A percentile compares a stretch with the other conserved stretches of the same genome.
phyloP scores from a whole-genome alignment of 2,797 vertebrate species.

The Epinephelus coioides region DNA sequence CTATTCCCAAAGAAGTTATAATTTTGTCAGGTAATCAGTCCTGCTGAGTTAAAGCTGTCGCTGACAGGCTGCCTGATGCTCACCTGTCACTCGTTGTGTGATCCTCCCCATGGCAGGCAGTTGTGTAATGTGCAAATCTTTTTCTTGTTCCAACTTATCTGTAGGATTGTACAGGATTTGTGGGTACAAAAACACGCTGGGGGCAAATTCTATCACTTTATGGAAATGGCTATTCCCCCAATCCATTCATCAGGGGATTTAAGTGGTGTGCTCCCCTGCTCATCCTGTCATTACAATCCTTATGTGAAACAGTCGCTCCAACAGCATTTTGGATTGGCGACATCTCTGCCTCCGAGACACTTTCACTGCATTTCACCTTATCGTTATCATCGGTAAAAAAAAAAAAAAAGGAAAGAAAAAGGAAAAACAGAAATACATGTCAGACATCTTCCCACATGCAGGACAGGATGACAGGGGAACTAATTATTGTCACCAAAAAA shows the following conservation, averaged over 20 bases:
- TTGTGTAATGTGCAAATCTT: slow-evolving; percentile 53
- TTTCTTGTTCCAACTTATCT: slow-evolving; percentile 61
- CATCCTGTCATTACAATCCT: slow-evolving; percentile 61
- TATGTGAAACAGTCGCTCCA: slow-evolving; percentile 47
- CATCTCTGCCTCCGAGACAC: not conserved
- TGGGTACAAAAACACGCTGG: slow-evolving; percentile 57
- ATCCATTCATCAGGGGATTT: slow-evolving; percentile 72
- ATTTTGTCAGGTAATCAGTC: slow-evolving; percentile 71
- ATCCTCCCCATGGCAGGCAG: slow-evolving; percentile 31
- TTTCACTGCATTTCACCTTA: slow-evolving; percentile 27
- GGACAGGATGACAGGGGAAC: slow-evolving; percentile 64
- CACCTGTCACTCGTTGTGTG: slow-evolving; percentile 50
- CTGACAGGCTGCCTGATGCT: slow-evolving; percentile 58
- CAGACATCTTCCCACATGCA: slow-evolving; percentile 64
- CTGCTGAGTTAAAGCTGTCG: slow-evolving; percentile 52
- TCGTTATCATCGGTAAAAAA: slow-evolving; percentile 53
- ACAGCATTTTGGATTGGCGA: slow-evolving; percentile 32
- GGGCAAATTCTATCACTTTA: slow-evolving; percentile 73
- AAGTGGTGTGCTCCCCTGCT: slow-evolving; percentile 48
- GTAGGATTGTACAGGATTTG: slow-evolving; percentile 72
- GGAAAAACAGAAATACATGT: slow-evolving; percentile 58
- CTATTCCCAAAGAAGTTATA: slow-evolving; percentile 62
- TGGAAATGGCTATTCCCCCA: slow-evolving; percentile 68
- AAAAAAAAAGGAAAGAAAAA: slow-evolving; percentile 17
- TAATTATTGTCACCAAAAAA: slow-evolving; percentile 57